Evolutionary conservation across 2,113 vertebrate species (phyloP).

Genomic region (Alligator mississippiensis): DNA sequence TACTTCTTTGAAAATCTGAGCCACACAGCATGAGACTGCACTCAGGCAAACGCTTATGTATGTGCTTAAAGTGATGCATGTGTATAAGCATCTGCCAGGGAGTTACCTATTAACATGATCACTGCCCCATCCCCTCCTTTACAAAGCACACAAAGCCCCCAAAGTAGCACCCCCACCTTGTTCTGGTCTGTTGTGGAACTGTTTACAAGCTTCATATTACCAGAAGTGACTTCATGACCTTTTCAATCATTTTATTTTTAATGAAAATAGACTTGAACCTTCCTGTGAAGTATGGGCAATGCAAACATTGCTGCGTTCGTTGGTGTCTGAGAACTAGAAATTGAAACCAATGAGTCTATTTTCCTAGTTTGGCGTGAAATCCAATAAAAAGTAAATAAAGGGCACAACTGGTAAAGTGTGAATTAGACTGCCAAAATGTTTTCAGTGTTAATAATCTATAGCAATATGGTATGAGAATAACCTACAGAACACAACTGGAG

Average conservation of each 20-base stretch:
- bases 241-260: slow-evolving; percentile 47
- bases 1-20: neutral
- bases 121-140: neutral
- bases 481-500: neutral
- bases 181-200: slow-evolving; percentile 29
- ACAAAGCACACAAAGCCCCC: neutral
- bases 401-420: neutral
- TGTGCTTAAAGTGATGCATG: rapidly evolving
- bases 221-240: slow-evolving; percentile 24
- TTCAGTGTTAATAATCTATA: neutral
- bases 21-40: neutral
- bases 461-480: neutral
- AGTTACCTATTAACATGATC: neutral
- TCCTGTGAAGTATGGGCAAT: slow-evolving; percentile 1
- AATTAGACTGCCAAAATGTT: neutral
- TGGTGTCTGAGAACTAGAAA: slow-evolving; percentile 22
- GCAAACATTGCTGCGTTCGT: slow-evolving; percentile 41
- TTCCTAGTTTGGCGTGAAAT: neutral
- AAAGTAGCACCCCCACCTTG: neutral
- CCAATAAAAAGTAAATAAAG: slow-evolving; percentile 5
- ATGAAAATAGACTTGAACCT: slow-evolving; percentile 10
- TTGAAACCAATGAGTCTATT: slow-evolving; percentile 7
- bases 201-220: neutral
- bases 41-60: neutral
- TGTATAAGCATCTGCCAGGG: neutral